Conservation (phyloP, 1,140 invertebrate species). For the Stegodyphus mimosarum region DNA sequence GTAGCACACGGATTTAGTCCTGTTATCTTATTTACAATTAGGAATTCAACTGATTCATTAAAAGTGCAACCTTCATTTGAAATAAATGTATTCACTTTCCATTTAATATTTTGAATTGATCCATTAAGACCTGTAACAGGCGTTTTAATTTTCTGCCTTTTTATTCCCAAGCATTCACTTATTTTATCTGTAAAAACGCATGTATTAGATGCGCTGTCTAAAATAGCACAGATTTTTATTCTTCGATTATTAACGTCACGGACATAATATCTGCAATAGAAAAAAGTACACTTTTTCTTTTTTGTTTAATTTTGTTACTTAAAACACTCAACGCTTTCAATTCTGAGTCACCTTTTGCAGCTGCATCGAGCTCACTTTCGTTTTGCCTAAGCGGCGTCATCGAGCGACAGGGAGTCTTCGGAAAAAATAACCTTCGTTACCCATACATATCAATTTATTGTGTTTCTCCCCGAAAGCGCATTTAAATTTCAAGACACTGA, state of each 20-base stretch:
- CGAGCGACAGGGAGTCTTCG: background rate
- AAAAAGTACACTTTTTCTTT: background rate
- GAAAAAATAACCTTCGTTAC: background rate
- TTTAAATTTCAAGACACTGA: background rate
- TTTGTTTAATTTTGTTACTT: background rate
- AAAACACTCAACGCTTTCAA: background rate
- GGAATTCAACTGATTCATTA: too few relatives aligned
- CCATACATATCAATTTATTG: background rate
- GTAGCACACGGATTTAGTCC: background rate
- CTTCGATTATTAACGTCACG: background rate
- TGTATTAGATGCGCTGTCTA: background rate
- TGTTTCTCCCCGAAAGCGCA: background rate
- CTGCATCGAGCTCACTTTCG: background rate
- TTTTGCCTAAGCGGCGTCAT: background rate
- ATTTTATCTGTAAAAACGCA: background rate
- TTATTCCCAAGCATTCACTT: conserved; percentile 3
- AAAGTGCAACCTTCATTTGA: too few relatives aligned
- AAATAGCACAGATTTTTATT: background rate
- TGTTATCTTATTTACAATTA: too few relatives aligned
- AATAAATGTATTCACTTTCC: too few relatives aligned
- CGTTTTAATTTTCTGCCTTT: too few relatives aligned
- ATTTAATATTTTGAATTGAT: too few relatives aligned
- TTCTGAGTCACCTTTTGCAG: background rate
- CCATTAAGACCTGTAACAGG: too few relatives aligned
- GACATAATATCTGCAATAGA: background rate